phyloP scores from a whole-genome alignment of 2,888 invertebrate genomes.

The Noctua janthina region DNA sequence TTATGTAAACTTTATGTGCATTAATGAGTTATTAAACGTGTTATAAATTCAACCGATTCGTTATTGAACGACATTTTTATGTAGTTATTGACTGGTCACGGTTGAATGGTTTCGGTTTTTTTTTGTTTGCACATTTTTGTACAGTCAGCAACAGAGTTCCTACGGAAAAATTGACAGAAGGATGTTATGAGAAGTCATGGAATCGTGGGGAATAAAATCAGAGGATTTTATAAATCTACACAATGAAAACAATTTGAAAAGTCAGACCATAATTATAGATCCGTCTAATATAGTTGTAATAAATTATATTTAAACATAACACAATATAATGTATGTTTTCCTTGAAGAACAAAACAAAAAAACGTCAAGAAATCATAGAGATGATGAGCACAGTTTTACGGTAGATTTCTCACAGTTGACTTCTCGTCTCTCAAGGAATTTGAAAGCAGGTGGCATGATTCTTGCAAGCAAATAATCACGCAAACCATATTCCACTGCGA shows the following conservation, averaged over 20 bases:
- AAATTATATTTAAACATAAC: background rate
- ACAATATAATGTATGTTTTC: background rate
- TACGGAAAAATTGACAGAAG: background rate
- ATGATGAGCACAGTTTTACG: background rate
- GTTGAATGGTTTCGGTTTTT: conserved; percentile 13
- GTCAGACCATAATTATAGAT: background rate
- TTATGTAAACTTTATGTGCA: conserved; percentile 58
- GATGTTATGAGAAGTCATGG: background rate
- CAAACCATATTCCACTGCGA: background rate
- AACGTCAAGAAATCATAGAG: background rate
- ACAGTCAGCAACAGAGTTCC: conserved; percentile 14
- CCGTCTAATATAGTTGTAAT: background rate
- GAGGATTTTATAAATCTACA: background rate
- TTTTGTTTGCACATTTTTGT: conserved; percentile 22
- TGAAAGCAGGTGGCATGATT: background rate
- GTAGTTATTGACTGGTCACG: conserved; percentile 33
- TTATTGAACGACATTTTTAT: conserved; percentile 35
- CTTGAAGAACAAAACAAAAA: background rate
- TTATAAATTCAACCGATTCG: conserved; percentile 53
- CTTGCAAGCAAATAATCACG: background rate
- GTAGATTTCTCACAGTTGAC: no score
- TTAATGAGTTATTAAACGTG: conserved; percentile 48
- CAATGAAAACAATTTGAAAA: no score
- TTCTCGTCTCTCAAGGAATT: background rate
- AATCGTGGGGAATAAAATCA: background rate